phyloP scores from a whole-genome alignment of 1,140 invertebrate species.

The Spodoptera litura region DNA sequence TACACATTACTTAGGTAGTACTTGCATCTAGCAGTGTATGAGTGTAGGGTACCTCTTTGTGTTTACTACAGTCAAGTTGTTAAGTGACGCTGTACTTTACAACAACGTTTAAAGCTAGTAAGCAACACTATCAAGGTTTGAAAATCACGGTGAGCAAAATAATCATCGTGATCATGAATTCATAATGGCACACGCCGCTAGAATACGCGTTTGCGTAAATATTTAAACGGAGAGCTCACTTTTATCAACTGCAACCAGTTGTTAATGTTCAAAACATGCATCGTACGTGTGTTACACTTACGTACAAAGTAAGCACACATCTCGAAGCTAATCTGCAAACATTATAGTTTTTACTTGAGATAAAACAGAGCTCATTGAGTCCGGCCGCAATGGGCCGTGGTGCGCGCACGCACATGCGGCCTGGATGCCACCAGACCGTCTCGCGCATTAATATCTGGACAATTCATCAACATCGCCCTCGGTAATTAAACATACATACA shows the following conservation, averaged over 20 bases:
- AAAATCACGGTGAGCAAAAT: constrained; percentile 18
- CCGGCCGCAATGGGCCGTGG: constrained; percentile 61
- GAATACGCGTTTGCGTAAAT: constrained; percentile 6
- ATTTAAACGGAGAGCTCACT: background rate
- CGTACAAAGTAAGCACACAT: background rate
- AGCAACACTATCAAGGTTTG: constrained; percentile 4
- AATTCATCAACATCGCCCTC: constrained; percentile 66
- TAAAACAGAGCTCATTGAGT: constrained; percentile 70
- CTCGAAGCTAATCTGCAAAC: constrained; percentile 50
- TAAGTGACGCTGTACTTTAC: background rate
- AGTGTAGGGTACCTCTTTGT: background rate
- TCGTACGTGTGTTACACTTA: constrained; percentile 19
- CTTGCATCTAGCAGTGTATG: background rate
- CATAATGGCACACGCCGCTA: background rate
- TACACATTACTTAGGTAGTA: too few relatives aligned
- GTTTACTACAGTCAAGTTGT: background rate
- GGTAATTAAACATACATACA: constrained; percentile 50
- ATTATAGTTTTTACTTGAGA: constrained; percentile 43
- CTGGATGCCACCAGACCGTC: constrained; percentile 73
- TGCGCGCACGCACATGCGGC: constrained; percentile 73
- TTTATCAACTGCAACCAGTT: constrained; percentile 8
- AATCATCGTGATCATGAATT: constrained; percentile 17
- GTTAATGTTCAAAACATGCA: constrained; percentile 10
- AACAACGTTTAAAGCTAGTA: background rate
- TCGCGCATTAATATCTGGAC: constrained; percentile 67